Evolutionary conservation across 2,113 vertebrate genomes (phyloP).

Genomic region (Pygoscelis antarcticus): DNA sequence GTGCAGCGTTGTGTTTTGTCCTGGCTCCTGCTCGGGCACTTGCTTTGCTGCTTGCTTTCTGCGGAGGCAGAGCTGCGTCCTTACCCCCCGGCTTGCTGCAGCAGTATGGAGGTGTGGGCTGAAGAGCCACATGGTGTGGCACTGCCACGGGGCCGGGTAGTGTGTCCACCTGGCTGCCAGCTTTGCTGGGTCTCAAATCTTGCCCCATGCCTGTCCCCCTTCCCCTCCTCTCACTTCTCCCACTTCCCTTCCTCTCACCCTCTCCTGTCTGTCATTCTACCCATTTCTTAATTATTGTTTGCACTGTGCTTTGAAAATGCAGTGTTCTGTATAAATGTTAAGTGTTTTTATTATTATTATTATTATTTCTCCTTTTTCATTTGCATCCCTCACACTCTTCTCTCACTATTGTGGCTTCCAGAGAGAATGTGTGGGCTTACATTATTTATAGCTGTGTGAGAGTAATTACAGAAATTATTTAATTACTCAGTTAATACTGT

Average conservation of each 20-base stretch:
- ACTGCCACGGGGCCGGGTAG: not conserved
- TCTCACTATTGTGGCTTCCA: slow-evolving; percentile 38
- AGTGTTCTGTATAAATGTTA: not conserved
- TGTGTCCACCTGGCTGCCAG: not conserved
- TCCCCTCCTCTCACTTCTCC: not conserved
- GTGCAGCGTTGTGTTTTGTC: rapidly evolving
- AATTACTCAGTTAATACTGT: slow-evolving; percentile 66
- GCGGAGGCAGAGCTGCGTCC: not conserved
- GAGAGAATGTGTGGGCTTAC: slow-evolving; percentile 53
- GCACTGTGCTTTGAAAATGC: slow-evolving; percentile 32
- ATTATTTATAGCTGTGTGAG: slow-evolving; percentile 71
- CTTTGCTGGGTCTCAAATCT: not conserved
- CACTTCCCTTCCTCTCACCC: not conserved
- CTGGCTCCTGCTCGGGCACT: rapidly evolving
- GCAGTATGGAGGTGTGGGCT: not conserved
- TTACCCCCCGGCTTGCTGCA: not conserved
- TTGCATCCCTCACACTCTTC: slow-evolving; percentile 13
- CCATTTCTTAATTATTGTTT: slow-evolving; percentile 47
- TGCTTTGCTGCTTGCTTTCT: not conserved
- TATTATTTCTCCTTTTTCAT: slow-evolving; percentile 6
- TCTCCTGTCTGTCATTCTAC: slow-evolving; percentile 1
- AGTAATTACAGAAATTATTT: slow-evolving; percentile 76
- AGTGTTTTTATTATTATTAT: slow-evolving; percentile 22
- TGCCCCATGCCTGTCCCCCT: not conserved
- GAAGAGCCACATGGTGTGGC: not conserved